These are phyloP conservation scores for Sarcophaga carnaria DNA, from an alignment of 2,888 invertebrate species.

Conservation along the genomic window DNA sequence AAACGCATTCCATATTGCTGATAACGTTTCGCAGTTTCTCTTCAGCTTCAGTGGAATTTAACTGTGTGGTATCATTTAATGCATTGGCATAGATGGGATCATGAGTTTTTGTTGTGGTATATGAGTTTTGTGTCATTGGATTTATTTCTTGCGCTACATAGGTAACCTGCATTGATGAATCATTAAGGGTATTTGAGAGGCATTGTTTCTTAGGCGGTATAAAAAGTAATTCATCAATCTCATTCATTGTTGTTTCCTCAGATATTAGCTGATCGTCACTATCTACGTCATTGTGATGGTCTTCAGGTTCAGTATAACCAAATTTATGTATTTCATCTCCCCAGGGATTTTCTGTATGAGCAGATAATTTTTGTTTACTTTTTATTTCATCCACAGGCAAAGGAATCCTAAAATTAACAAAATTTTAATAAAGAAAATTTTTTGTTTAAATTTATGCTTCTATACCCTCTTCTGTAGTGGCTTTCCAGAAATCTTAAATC, in stretches of 20 bases:
- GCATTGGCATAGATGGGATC: constrained; percentile 14
- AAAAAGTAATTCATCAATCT: constrained; percentile 64
- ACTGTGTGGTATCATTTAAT: constrained; percentile 1
- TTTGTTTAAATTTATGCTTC: neutral
- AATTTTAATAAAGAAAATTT: neutral
- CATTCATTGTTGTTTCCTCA: constrained; percentile 63
- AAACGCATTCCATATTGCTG: constrained; percentile 75
- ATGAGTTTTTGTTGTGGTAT: constrained; percentile 25
- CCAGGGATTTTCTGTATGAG: constrained; percentile 74
- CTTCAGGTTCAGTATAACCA: constrained; percentile 67
- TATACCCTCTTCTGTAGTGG: constrained; percentile 76
- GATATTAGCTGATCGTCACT: constrained; percentile 71
- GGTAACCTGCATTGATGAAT: constrained; percentile 43
- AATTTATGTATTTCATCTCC: constrained; percentile 74
- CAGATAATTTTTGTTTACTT: constrained; percentile 45
- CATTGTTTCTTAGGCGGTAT: constrained; percentile 57
- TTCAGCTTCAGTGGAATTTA: constrained; percentile 59
- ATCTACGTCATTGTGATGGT: constrained; percentile 46
- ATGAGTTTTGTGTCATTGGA: constrained; percentile 12
- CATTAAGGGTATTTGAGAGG: constrained; percentile 10
- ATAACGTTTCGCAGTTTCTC: constrained; percentile 75
- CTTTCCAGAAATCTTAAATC: constrained; percentile 75
- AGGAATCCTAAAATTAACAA: constrained; percentile 58
- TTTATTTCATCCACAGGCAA: constrained; percentile 66
- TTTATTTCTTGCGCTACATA: constrained; percentile 48